Evolutionary conservation across 2,797 vertebrate species (phyloP).

Genomic region (Onychomys arenicola): DNA sequence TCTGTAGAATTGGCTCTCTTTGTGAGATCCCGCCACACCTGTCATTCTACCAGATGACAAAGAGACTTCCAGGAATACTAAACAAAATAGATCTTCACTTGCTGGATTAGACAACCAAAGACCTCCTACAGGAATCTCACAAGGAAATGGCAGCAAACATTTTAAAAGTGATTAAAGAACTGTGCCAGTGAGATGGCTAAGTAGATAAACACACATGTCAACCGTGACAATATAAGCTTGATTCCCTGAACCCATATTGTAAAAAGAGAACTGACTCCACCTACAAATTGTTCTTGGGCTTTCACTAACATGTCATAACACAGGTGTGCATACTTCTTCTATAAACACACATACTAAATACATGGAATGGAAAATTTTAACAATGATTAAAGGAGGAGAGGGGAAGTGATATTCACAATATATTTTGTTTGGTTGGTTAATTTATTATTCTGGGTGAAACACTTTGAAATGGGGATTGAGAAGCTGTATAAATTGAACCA

Average conservation of each 20-base stretch:
- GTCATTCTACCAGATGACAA: neutral
- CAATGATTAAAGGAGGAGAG: neutral
- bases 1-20: neutral
- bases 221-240: neutral
- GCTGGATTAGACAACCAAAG: neutral
- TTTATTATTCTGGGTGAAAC: neutral
- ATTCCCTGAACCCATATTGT: neutral
- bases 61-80: neutral
- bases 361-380: neutral
- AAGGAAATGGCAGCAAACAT: neutral
- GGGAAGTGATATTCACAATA: neutral
- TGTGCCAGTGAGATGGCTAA: neutral
- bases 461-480: neutral
- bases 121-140: neutral
- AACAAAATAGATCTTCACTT: neutral
- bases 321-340: neutral
- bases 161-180: neutral
- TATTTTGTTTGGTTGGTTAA: neutral
- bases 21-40: neutral
- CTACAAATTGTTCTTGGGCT: neutral
- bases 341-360: neutral
- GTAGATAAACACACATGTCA: neutral
- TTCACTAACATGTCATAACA: neutral
- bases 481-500: neutral
- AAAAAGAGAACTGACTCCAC: neutral